These are phyloP conservation scores for Onychorhynchus coronatus DNA, from an alignment of 2,113 vertebrate species.

Conservation along the genomic window DNA sequence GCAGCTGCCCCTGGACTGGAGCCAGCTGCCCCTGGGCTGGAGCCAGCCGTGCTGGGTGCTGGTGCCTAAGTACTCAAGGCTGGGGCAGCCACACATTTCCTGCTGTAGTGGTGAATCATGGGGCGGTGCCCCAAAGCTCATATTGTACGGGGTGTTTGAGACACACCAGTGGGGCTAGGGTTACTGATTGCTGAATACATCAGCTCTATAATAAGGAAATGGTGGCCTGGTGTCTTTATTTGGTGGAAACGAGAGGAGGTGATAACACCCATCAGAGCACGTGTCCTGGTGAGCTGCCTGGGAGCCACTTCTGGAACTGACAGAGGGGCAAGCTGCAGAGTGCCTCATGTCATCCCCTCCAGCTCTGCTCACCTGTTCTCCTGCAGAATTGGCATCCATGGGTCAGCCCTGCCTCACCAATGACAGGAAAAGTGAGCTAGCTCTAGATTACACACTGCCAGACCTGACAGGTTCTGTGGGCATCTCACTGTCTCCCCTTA, in stretches of 20 bases:
- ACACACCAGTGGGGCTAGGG: not conserved
- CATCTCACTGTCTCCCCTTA: not conserved
- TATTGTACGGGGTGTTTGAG: rapidly evolving
- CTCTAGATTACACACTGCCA: not conserved
- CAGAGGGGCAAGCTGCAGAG: not conserved
- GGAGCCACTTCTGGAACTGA: not conserved
- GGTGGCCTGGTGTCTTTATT: not conserved
- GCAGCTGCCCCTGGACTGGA: not conserved
- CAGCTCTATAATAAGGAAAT: not conserved
- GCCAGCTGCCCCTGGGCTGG: not conserved
- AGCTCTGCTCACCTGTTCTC: not conserved
- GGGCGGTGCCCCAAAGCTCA: not conserved
- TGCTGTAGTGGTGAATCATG: not conserved
- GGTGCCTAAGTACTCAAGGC: not conserved
- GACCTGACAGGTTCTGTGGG: not conserved
- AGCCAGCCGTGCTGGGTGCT: not conserved
- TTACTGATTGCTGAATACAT: not conserved
- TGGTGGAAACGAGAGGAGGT: not conserved
- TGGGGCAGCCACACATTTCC: not conserved
- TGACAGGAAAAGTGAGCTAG: not conserved
- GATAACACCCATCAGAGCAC: rapidly evolving
- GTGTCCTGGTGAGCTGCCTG: not conserved
- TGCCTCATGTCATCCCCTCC: rapidly evolving
- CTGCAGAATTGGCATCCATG: not conserved
- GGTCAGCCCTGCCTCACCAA: not conserved